phyloP scores from a whole-genome alignment of 2,888 invertebrate species.

The Carpatolechia fugitivella region DNA sequence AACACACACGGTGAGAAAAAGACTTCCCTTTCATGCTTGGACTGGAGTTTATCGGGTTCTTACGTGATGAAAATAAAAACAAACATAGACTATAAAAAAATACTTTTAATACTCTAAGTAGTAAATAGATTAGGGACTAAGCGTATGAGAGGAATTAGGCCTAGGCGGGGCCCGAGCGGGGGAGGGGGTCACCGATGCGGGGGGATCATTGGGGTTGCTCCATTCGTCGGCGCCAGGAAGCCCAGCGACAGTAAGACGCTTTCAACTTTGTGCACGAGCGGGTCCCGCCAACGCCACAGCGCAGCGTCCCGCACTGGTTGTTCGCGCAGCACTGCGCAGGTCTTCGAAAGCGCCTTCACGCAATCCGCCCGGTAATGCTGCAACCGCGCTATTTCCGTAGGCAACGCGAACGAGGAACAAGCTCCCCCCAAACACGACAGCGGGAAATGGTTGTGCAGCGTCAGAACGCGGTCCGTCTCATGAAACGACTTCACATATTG shows the following conservation, averaged over 20 bases:
- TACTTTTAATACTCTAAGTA: slow-evolving; percentile 49
- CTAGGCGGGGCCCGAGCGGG: background rate
- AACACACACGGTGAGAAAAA: too few relatives aligned
- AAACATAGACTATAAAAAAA: slow-evolving; percentile 54
- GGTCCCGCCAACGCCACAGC: slow-evolving; percentile 92
- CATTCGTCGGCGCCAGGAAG: slow-evolving; percentile 74
- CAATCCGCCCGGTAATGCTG: slow-evolving; percentile 97
- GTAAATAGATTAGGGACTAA: slow-evolving; percentile 15
- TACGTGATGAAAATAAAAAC: slow-evolving; percentile 16
- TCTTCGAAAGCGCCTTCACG: slow-evolving; percentile 90
- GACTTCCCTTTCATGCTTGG: too few relatives aligned
- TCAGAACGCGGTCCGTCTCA: slow-evolving; percentile 92
- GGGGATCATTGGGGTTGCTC: background rate
- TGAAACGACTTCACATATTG: slow-evolving; percentile 97
- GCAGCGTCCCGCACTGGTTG: slow-evolving; percentile 91
- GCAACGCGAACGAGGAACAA: slow-evolving; percentile 91
- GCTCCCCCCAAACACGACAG: slow-evolving; percentile 90
- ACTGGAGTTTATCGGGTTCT: too few relatives aligned
- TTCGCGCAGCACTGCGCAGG: slow-evolving; percentile 89
- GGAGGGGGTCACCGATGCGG: slow-evolving; percentile 2
- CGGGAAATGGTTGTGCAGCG: slow-evolving; percentile 95
- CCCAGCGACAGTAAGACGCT: slow-evolving; percentile 85
- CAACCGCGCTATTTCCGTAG: slow-evolving; percentile 90
- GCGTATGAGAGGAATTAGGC: slow-evolving; percentile 11
- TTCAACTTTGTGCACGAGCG: slow-evolving; percentile 84